phyloP scores from a whole-genome alignment of 35 echinoderm and acorn worm genomes.

The Lytechinus variegatus region DNA sequence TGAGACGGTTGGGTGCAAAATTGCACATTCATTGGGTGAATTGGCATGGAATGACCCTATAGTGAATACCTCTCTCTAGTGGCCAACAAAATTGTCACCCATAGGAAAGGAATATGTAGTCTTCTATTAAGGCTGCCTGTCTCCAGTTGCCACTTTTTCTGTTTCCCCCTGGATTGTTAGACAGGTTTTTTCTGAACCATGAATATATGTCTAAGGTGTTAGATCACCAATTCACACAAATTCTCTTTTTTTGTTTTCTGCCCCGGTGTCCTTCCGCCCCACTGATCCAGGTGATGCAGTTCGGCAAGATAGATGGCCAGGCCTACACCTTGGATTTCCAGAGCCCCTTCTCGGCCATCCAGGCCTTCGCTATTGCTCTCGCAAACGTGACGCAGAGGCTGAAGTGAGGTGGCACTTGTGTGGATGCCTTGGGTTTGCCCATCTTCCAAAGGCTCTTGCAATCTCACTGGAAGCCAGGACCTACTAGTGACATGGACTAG shows the following conservation, averaged over 20 bases:
- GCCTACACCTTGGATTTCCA: conserved; percentile 95
- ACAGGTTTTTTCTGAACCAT: too few species aligned
- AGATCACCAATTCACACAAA: neutral
- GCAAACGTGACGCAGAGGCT: conserved; percentile 90
- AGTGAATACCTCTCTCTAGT: too few species aligned
- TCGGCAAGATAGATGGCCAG: conserved; percentile 96
- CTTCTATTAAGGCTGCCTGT: too few species aligned
- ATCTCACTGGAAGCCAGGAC: conserved; percentile 76
- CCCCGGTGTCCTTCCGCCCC: neutral
- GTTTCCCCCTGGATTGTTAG: too few species aligned
- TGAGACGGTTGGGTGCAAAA: too few species aligned
- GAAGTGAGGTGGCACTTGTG: conserved; percentile 21
- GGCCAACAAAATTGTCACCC: too few species aligned
- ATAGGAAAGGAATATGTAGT: too few species aligned
- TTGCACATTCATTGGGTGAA: too few species aligned
- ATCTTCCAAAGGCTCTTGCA: conserved; percentile 76
- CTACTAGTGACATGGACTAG: neutral
- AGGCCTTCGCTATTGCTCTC: conserved; percentile 85
- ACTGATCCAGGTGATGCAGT: conserved; percentile 95
- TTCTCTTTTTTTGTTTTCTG: neutral
- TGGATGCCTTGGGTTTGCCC: conserved; percentile 46
- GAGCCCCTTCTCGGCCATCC: conserved; percentile 77
- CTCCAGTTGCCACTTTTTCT: too few species aligned
- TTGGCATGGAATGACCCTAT: too few species aligned
- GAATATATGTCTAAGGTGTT: too few species aligned